These are phyloP conservation scores for Fopius arisanus DNA, from an alignment of 1,140 invertebrate species.

Conservation along the genomic window DNA sequence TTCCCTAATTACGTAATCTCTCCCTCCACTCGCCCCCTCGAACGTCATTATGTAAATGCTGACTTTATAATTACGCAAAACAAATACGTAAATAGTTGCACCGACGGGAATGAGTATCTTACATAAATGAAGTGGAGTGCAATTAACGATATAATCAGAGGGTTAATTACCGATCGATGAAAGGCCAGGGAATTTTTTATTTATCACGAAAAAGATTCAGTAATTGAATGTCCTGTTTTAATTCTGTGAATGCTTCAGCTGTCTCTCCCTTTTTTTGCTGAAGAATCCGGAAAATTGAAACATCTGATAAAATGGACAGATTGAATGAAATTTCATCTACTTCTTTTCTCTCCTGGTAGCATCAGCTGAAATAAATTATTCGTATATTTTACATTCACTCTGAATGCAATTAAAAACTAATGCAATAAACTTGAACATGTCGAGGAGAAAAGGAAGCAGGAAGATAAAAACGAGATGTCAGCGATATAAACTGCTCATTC, in stretches of 20 bases:
- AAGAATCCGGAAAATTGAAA: no score
- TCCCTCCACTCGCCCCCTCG: neutral
- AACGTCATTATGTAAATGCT: conserved; percentile 1
- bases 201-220: neutral
- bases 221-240: no score
- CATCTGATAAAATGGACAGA: no score
- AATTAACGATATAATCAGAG: conserved; percentile 3
- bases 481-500: conserved; percentile 19
- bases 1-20: neutral
- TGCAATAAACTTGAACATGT: neutral
- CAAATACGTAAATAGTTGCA: neutral
- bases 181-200: neutral
- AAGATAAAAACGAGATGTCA: conserved; percentile 20
- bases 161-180: neutral
- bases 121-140: neutral
- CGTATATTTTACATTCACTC: neutral
- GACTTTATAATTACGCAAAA: conserved; percentile 1
- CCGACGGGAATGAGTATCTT: neutral
- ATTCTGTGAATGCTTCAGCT: no score
- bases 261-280: no score
- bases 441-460: conserved; percentile 13
- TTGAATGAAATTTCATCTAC: no score
- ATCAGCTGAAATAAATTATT: no score
- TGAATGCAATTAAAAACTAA: neutral
- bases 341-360: no score